Base-by-base conservation (phyloP, 2,113 vertebrate species). In the Thalassarche chlororhynchos region DNA sequence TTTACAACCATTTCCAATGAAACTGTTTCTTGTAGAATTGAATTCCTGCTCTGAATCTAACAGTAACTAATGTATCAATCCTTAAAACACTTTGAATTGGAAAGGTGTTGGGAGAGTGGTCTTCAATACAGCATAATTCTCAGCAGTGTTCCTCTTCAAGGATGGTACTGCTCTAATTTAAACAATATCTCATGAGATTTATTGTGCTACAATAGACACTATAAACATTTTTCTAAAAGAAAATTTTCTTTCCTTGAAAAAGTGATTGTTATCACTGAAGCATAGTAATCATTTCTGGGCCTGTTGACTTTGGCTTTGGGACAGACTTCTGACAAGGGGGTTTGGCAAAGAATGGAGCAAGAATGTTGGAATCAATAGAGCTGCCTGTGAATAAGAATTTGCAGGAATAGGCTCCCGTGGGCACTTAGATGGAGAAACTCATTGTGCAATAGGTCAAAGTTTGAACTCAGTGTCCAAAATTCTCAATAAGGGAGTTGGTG, bases 271-370 rank as follows among this genome's bases (percentile, higher is more conserved):
- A 23, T 66, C 46, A 46, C 62, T 81, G 64, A 80, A 83, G 38
- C 74, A 49, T 3, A 76, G 54, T 84, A 80, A 36, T 60, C 3
- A 79, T 75, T 96, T 95, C 87, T 93, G 46, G 60, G 51, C 49
- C 58, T 86, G 49, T 51, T 87, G 87, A 77, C 51, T 93, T 91
- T 91, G 93, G 91, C 84, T 90, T 92, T 90, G 54, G 64, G 83
- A 80, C 42, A 77, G 66, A 17, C 13, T 84, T 74, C 34, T 64
- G 31, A 84, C 46, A 90, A 32, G 12, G 6, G 44, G n/a, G 36
- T 52, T 93, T 85, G 85, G 75, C 74, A 86, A 85, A 72, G 71
- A 85, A 76, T 2, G 6, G 84, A 86, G 66, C 17, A n/a, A 23
- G 12, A 61, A 28, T 51, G 26, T 66, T 90, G 92, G 71, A 80